Evolutionary conservation across 64 coral and sea anemone genomes (phyloP), one percentile per base, ranked within the genome.

Genomic region (Trachythela sp.): DNA sequence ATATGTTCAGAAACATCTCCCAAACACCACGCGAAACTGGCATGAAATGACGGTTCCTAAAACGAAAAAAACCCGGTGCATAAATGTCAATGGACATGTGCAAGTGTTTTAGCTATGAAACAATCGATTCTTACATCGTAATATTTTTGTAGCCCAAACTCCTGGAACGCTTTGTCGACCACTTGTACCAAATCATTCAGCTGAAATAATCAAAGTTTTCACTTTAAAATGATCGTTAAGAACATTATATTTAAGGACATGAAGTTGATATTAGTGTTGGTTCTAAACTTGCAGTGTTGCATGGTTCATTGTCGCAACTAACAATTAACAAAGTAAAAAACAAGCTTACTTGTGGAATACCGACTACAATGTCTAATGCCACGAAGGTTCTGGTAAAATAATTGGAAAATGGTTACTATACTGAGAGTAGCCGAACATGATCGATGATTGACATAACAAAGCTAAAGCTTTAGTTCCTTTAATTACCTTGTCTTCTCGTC

Each of bases 401-500:
- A n/a, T 26, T 18, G 22, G 56, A 64, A 26, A 64, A 52, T 0
- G n/a, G n/a, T n/a, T n/a, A n/a, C n/a, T n/a, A n/a, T n/a, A n/a
- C n/a, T n/a, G n/a, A n/a, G n/a, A n/a, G n/a, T 45, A 45, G 4
- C 42, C 4, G 42, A 45, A 11, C 42, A 45, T 45, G 4, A 45
- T 4, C 4, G 4, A 45, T 45, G 42, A 45, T 45, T 45, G 42
- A 45, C 11, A 45, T 45, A 4, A 45, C 42, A 45, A 45, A 45
- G 42, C 11, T 45, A 6, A 6, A 11, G 4, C 42, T 11, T 45
- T 45, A 45, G 4, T 45, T 45, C 4, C 42, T 45, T 45, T 45
- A 6, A 11, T 45, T 48, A 96, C 94, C 94, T 97, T 88, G 92
- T 97, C 48, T 88, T 80, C 13, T 97, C 94, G 93, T 97, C 94